Evolutionary conservation across 92 coral and sea anemone genomes (phyloP).

Genomic region (Palythoa heliodiscus): DNA sequence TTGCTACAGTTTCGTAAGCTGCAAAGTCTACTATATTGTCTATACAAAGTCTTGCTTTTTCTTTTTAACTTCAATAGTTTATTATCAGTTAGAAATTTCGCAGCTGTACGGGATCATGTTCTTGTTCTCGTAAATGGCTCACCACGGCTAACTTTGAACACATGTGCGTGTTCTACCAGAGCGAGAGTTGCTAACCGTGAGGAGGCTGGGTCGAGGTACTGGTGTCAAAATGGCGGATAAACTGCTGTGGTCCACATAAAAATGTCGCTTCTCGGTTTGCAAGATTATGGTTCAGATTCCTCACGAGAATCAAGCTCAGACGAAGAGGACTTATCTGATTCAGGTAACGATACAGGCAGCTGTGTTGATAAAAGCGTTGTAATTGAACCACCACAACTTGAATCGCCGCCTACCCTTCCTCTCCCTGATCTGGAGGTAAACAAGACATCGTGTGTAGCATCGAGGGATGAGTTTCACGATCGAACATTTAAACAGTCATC

Average conservation of each 20-base stretch:
- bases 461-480: slow-evolving; percentile 57
- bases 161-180: too few relatives aligned
- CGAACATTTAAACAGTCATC: slow-evolving; percentile 73
- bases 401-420: slow-evolving; percentile 33
- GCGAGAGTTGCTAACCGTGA: neutral
- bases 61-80: too few relatives aligned
- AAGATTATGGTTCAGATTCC: slow-evolving; percentile 34
- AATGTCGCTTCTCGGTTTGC: slow-evolving; percentile 37
- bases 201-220: neutral
- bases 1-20: too few relatives aligned
- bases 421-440: slow-evolving; percentile 59
- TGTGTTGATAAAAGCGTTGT: neutral
- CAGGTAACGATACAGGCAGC: neutral
- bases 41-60: too few relatives aligned
- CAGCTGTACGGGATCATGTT: too few relatives aligned
- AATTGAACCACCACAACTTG: neutral
- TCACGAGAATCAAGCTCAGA: slow-evolving; percentile 33
- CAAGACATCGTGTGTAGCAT: slow-evolving; percentile 34
- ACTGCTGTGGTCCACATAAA: neutral
- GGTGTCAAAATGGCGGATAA: slow-evolving; percentile 33
- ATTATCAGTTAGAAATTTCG: too few relatives aligned
- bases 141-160: too few relatives aligned
- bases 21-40: too few relatives aligned
- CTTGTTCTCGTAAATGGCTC: too few relatives aligned
- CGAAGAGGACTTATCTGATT: neutral